These are phyloP conservation scores for Phenganax marumi DNA, from an alignment of 92 coral and sea anemone genomes.

Conservation along the genomic window DNA sequence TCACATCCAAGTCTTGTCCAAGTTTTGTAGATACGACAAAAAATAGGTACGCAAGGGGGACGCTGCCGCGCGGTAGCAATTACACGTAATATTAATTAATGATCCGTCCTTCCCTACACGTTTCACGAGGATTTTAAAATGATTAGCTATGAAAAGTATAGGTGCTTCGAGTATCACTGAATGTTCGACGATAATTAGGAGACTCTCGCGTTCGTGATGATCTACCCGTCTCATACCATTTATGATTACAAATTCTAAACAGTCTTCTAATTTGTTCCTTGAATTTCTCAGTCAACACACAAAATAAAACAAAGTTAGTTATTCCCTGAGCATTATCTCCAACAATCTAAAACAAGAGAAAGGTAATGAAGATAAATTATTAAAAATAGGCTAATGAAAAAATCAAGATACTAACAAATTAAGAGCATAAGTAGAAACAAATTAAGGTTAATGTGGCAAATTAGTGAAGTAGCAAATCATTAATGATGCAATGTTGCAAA, in stretches of 20 bases:
- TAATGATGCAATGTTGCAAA: not conserved
- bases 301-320: constrained; percentile 73
- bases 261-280: constrained; percentile 20
- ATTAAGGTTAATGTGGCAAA: not conserved
- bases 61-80: too few relatives aligned
- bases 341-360: constrained; percentile 60
- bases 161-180: constrained; percentile 11
- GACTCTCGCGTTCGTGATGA: not conserved
- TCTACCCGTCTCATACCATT: not conserved
- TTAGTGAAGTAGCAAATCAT: not conserved
- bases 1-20: too few relatives aligned
- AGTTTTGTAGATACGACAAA: too few relatives aligned
- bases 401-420: not conserved
- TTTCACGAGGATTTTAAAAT: too few relatives aligned
- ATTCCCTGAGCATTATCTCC: constrained; percentile 82
- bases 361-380: not conserved
- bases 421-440: not conserved
- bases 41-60: too few relatives aligned
- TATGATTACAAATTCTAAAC: not conserved
- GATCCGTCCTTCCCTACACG: too few relatives aligned
- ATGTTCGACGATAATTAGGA: constrained; percentile 16
- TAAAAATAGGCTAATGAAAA: not conserved
- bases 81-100: too few relatives aligned
- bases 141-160: not conserved
- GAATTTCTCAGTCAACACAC: constrained; percentile 67